Conservation (phyloP, 2,888 invertebrate genomes). For the Hartigia nigra region DNA sequence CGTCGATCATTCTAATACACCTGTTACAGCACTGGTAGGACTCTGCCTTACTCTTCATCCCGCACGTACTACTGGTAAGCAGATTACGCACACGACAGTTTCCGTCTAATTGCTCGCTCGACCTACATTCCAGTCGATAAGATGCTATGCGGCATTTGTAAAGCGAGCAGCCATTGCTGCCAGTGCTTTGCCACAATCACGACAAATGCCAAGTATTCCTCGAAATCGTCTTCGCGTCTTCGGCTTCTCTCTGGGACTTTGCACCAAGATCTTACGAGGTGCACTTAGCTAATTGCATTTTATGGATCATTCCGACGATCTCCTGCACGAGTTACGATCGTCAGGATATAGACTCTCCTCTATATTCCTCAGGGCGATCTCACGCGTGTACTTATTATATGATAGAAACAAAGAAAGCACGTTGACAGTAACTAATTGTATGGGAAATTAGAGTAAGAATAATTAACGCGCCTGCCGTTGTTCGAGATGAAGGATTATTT, state of each 20-base stretch:
- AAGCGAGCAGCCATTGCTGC: not conserved
- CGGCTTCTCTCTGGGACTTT: not conserved
- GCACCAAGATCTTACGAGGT: not conserved
- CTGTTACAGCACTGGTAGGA: not conserved
- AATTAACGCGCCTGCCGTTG: not conserved
- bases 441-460: not conserved
- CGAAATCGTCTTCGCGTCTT: not conserved
- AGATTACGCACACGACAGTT: conserved; percentile 37
- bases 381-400: no score
- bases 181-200: not conserved
- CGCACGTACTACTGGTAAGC: conserved; percentile 27
- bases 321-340: not conserved
- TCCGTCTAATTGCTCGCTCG: conserved; percentile 38
- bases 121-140: conserved; percentile 41
- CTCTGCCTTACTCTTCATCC: not conserved
- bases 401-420: not conserved
- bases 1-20: conserved; percentile 11
- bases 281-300: not conserved
- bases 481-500: not conserved
- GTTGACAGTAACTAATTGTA: not conserved
- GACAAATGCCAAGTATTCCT: not conserved
- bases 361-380: not conserved
- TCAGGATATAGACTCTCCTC: not conserved
- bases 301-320: not conserved
- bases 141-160: conserved; percentile 14